Evolutionary conservation across 1,140 invertebrate genomes (phyloP), one percentile per base, ranked within the genome.

Genomic region (Drosophila santomea): DNA sequence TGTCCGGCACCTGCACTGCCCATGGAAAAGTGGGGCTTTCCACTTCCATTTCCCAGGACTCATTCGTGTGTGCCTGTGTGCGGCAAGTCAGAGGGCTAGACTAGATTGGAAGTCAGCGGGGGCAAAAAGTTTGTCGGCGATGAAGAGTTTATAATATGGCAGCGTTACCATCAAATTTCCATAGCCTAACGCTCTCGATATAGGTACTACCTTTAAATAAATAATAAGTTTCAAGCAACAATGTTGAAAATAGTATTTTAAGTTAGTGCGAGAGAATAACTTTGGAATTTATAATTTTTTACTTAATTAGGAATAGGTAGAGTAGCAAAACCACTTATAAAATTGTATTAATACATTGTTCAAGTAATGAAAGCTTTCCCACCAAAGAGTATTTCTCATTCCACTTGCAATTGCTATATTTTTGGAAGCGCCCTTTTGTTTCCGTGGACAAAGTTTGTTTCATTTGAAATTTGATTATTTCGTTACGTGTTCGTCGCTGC

Each of bases 381-480:
- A n/a, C 12, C 1, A 1, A 39, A 78, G 67, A n/a, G 75, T 51
- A 73, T 66, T 23, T 14, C 6, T 1, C n/a, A 15, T 28, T 48
- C 48, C 7, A 11, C 14, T 35, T 51, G 0, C 12, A 28, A 14
- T 48, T 51, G 15, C 25, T 15, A 17, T 17, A 38, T 74, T 61
- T 38, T 66, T 77, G 77, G 69, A 50, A 59, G 51, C 17, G 25
- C 14, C 23, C 44, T 62, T 68, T 52, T 39, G 50, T 45, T 44
- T 44, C 12, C 28, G 15, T 20, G 20, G 35, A 41, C 39, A 84
- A 72, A 84, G 66, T 84, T 76, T 67, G 64, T 75, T 64, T 78
- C 60, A 72, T 78, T 81, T 75, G 61, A 78, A 80, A 89, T 80
- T 89, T 89, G 83, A 88, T 89, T 88, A 83, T 88, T 85, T 68